These are phyloP conservation scores for Oncopeltus fasciatus DNA, from an alignment of 1,140 invertebrate genomes.

Conservation along the genomic window DNA sequence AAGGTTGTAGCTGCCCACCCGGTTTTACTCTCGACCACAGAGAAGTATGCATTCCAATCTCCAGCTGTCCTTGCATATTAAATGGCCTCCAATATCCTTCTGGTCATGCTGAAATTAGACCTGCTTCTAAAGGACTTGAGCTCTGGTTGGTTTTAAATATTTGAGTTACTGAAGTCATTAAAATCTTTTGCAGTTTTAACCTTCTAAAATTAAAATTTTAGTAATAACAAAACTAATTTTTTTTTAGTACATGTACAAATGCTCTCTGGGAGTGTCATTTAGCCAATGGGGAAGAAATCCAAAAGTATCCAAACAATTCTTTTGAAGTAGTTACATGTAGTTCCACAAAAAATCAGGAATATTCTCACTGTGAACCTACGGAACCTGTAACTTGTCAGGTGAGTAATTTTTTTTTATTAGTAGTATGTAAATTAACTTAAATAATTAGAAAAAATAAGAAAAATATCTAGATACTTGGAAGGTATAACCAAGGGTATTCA, in stretches of 20 bases:
- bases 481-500: no score
- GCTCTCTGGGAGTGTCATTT: slow-evolving; percentile 56
- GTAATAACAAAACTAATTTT: no score
- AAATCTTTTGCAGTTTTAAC: no score
- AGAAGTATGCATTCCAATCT: slow-evolving; percentile 60
- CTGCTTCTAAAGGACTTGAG: slow-evolving; percentile 45
- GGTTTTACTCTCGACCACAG: slow-evolving; percentile 54
- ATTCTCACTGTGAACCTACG: slow-evolving; percentile 56
- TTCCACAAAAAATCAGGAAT: slow-evolving; percentile 44
- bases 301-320: slow-evolving; percentile 41
- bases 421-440: no score
- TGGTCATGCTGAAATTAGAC: slow-evolving; percentile 55
- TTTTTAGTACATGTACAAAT: slow-evolving; percentile 51
- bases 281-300: slow-evolving; percentile 44
- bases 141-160: slow-evolving; percentile 40
- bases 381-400: slow-evolving; percentile 67
- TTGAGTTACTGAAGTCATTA: neutral
- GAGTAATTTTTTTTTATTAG: slow-evolving; percentile 14
- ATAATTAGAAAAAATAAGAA: no score
- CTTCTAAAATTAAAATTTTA: no score
- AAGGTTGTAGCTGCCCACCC: slow-evolving; percentile 73
- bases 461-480: no score
- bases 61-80: slow-evolving; percentile 58
- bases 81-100: slow-evolving; percentile 55
- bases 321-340: slow-evolving; percentile 41